phyloP scores from a whole-genome alignment of 2,888 invertebrate genomes.

The Craniophora ligustri region DNA sequence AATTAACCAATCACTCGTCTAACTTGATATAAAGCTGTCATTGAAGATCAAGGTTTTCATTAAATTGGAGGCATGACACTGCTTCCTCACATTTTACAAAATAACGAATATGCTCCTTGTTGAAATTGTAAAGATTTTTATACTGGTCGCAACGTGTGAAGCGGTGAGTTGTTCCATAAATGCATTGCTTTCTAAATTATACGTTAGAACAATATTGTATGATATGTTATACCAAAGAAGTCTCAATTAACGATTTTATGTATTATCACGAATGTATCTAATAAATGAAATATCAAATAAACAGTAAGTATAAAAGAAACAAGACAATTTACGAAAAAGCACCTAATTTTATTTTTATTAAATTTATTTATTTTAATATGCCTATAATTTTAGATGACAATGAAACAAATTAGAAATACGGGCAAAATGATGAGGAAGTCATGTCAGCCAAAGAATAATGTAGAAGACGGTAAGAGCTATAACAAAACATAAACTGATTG shows the following conservation, averaged over 20 bases:
- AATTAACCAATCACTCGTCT: constrained; percentile 49
- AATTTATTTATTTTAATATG: not conserved
- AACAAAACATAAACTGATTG: not conserved
- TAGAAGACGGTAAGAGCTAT: constrained; percentile 82
- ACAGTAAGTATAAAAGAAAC: no score
- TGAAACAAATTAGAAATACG: constrained; percentile 90
- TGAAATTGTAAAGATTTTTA: constrained; percentile 64
- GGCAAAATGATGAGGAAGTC: constrained; percentile 90
- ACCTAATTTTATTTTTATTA: no score
- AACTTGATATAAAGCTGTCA: constrained; percentile 61
- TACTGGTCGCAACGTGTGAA: constrained; percentile 65
- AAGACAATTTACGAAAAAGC: no score
- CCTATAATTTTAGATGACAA: constrained; percentile 79
- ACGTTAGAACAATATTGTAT: no score
- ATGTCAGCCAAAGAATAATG: constrained; percentile 90
- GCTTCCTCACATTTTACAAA: constrained; percentile 22
- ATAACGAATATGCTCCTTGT: constrained; percentile 62
- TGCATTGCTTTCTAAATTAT: no score
- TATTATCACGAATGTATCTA: no score
- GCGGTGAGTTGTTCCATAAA: constrained; percentile 67
- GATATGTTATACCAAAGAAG: no score
- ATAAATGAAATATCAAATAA: no score
- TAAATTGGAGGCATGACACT: constrained; percentile 61
- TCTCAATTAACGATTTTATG: no score
- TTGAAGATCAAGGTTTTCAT: constrained; percentile 58